These are phyloP conservation scores for Melanotaenia pygmaea DNA, from an alignment of 2,797 vertebrate species.

Conservation along the genomic window DNA sequence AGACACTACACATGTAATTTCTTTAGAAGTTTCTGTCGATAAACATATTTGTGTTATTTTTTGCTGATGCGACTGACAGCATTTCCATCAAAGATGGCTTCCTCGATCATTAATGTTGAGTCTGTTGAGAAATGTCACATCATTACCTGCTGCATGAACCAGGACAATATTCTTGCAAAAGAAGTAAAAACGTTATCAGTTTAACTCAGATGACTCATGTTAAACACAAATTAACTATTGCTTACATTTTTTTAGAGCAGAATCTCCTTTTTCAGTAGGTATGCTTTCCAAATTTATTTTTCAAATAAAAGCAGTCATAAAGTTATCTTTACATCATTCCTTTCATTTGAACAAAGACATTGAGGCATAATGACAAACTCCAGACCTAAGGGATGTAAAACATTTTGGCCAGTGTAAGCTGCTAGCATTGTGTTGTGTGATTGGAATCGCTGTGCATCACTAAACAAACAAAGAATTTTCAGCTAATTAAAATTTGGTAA, in stretches of 20 bases:
- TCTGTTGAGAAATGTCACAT: constrained; percentile 18
- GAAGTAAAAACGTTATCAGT: not conserved
- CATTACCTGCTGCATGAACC: not conserved
- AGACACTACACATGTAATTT: not conserved
- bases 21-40: too few relatives aligned
- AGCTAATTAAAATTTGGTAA: not conserved
- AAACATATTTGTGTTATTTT: constrained; percentile 5
- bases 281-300: not conserved
- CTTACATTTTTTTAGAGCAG: not conserved
- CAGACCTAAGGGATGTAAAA: not conserved
- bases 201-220: not conserved
- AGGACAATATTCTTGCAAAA: not conserved
- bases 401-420: not conserved
- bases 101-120: constrained; percentile 17
- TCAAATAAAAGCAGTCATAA: not conserved
- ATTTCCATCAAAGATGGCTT: constrained; percentile 19
- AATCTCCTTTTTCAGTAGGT: not conserved
- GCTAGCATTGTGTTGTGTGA: not conserved
- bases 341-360: not conserved
- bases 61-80: constrained; percentile 4
- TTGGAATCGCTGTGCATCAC: too few relatives aligned
- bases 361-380: not conserved
- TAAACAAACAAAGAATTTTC: not conserved
- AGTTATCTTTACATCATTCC: not conserved
- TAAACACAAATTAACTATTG: not conserved